Evolutionary conservation across 2,888 invertebrate species (phyloP), one percentile per base, ranked within the genome.

Genomic region (Calliopum simillimum): DNA sequence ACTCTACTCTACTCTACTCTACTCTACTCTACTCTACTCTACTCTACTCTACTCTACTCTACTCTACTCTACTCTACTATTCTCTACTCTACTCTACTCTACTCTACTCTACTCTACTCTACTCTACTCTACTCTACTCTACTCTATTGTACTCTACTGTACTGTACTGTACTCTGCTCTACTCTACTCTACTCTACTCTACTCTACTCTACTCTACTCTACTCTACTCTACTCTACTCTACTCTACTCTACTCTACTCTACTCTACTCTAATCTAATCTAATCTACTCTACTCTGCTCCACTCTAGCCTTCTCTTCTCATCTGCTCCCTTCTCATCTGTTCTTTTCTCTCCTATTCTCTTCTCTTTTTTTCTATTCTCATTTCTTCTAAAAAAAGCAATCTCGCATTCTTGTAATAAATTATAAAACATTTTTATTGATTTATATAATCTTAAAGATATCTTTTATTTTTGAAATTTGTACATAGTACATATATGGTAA

Each of bases 1-100:
- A 61, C 16, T 44, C 51, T 51, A 51, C n/a, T 51, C 13, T 51
- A 51, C n/a, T 51, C 51, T 51, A 51, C 23, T 56, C 11, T 56
- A 25, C 23, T 56, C 25, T 56, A 23, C 23, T 56, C 11, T 56
- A 33, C 16, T 56, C 25, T 21, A 23, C 23, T 56, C 11, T 56
- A 25, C 16, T 56, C 6, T n/a, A 23, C n/a, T 56, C 4, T 56
- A 25, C 23, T 56, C 25, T 33, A 33, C 23, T 56, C 11, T 56
- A 25, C 23, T 56, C 56, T 56, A 33, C 23, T 33, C 21, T 56
- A 33, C 23, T n/a, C n/a, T n/a, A n/a, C n/a, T n/a, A n/a, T n/a
- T n/a, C n/a, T n/a, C n/a, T n/a, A n/a, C n/a, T n/a, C n/a, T n/a
- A n/a, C n/a, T 56, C 56, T 21, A 33, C 23, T 56, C 12, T 56